Percentiles rank a stretch among this genome's conserved stretches.
These are phyloP conservation scores for Euwallacea fornicatus DNA, from an alignment of 1,140 invertebrate genomes.

Conservation along the genomic window DNA sequence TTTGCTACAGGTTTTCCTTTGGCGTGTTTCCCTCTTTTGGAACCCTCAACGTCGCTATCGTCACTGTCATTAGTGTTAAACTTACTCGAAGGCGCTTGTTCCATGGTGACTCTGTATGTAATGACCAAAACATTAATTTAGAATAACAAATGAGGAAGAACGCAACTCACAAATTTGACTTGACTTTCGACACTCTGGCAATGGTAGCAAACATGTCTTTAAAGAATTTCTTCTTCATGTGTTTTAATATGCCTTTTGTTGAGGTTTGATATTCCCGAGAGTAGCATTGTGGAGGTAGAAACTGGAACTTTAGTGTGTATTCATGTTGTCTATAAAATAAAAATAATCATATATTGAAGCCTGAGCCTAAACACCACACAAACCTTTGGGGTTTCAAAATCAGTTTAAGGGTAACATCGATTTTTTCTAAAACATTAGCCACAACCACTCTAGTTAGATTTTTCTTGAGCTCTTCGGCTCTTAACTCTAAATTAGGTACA, in stretches of 20 bases:
- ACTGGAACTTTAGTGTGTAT: slow-evolving; percentile 68
- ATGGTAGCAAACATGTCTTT: slow-evolving; percentile 60
- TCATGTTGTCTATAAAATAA: slow-evolving; percentile 51
- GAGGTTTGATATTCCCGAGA: slow-evolving; percentile 69
- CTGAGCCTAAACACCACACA: neutral
- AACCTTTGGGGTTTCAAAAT: slow-evolving; percentile 58
- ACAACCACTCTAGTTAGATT: slow-evolving; percentile 77
- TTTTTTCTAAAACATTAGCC: slow-evolving; percentile 74
- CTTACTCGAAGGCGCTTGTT: slow-evolving; percentile 49
- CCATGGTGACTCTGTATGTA: slow-evolving; percentile 44
- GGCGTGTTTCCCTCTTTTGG: slow-evolving; percentile 38
- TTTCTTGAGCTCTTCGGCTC: slow-evolving; percentile 68
- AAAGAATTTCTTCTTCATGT: slow-evolving; percentile 69
- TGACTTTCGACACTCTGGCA: slow-evolving; percentile 50
- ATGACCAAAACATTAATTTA: slow-evolving; percentile 13
- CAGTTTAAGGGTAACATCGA: slow-evolving; percentile 68
- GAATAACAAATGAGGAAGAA: too few relatives aligned
- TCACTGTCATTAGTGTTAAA: slow-evolving; percentile 46
- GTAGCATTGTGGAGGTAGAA: slow-evolving; percentile 73
- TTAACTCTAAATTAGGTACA: slow-evolving; percentile 59
- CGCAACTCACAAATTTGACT: slow-evolving; percentile 45
- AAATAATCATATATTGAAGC: slow-evolving; percentile 4
- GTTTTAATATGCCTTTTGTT: slow-evolving; percentile 69
- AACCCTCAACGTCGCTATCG: slow-evolving; percentile 62
- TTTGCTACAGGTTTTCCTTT: slow-evolving; percentile 21